Base-by-base conservation (phyloP, 1,140 invertebrate species). In the Cydia fagiglandana region DNA sequence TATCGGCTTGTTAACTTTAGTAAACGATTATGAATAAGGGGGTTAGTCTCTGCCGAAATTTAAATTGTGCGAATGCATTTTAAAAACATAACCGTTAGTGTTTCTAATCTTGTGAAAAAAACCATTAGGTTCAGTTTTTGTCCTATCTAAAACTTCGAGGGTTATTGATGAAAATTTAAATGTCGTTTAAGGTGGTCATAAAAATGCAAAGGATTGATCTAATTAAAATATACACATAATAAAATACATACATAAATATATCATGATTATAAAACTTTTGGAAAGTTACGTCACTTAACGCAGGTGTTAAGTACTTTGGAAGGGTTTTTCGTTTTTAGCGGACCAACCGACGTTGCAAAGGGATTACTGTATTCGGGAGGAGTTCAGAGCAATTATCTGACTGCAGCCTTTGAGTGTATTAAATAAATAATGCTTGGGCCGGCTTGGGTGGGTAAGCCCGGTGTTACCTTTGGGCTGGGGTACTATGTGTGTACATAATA, bases 371-470 rank as follows among this genome's bases (percentile, higher is more conserved):
- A 15, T 45, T 9, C 45, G 20, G 12, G 77, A 80, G 75, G 77
- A 85, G 84, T 86, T 81, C 82, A 79, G 84, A 87, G 88, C 88
- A 90, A 90, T 90, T 90, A 90, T 87, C 79, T 83, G 85, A 84
- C 86, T 85, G 80, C 80, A 75, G 83, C 82, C 81, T 87, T 86
- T 85, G 84, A 85, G 86, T 86, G 84, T 86, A 84, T 84, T 91
- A 86, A 91, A 91, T 91, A 91, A 91, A 91, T 88, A 90, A 91
- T 90, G 84, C 79, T 77, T 78, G 68, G 74, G 81, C 84, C 78
- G 82, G 38, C 38, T 41, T 41, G 38, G 7, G 79, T 74, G 77
- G 79, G 70, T 86, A 77, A 79, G 80, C 73, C 76, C 77, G 66
- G 77, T 81, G 81, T 81, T 84, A 83, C 80, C 76, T 85, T 87